Conservation (phyloP, 2,113 vertebrate species). For the Leucoraja erinaceus region DNA sequence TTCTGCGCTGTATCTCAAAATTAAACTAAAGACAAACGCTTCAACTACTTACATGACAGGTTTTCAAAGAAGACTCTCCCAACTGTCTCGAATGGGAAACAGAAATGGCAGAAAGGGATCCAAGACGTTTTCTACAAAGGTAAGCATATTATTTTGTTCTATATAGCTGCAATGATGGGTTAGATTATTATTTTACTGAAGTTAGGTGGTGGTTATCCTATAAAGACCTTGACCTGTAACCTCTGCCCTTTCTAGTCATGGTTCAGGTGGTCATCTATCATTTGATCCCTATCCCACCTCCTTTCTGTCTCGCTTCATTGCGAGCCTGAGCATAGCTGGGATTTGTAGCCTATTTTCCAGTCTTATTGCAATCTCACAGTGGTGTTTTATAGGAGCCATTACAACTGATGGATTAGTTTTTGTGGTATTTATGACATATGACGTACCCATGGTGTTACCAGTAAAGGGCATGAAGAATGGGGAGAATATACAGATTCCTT, state of each 20-base stretch:
- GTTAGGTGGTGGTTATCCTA: conserved; percentile 44
- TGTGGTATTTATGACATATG: conserved; percentile 70
- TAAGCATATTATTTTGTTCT: conserved; percentile 49
- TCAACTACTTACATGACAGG: conserved; percentile 53
- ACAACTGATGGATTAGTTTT: conserved; percentile 74
- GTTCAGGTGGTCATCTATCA: conserved; percentile 62
- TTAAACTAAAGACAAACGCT: too few species aligned
- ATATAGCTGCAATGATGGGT: neutral
- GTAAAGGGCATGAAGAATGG: conserved; percentile 32
- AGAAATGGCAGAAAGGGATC: conserved; percentile 62
- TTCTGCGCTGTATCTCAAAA: too few species aligned
- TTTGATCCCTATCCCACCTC: conserved; percentile 65
- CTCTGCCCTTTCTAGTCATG: conserved; percentile 58
- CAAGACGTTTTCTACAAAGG: conserved; percentile 63
- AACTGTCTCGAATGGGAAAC: conserved; percentile 71
- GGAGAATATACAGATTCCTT: conserved; percentile 47
- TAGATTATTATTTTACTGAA: conserved; percentile 41
- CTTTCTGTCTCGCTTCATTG: conserved; percentile 79
- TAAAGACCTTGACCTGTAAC: conserved; percentile 67
- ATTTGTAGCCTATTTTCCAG: conserved; percentile 82
- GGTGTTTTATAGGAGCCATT: conserved; percentile 79
- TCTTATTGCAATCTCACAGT: conserved; percentile 70
- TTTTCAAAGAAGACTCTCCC: conserved; percentile 80
- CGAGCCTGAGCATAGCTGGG: conserved; percentile 71
- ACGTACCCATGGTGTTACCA: conserved; percentile 51